These are phyloP conservation scores for Cichlasoma orientale DNA, from an alignment of 2,797 vertebrate genomes.

Conservation along the genomic window DNA sequence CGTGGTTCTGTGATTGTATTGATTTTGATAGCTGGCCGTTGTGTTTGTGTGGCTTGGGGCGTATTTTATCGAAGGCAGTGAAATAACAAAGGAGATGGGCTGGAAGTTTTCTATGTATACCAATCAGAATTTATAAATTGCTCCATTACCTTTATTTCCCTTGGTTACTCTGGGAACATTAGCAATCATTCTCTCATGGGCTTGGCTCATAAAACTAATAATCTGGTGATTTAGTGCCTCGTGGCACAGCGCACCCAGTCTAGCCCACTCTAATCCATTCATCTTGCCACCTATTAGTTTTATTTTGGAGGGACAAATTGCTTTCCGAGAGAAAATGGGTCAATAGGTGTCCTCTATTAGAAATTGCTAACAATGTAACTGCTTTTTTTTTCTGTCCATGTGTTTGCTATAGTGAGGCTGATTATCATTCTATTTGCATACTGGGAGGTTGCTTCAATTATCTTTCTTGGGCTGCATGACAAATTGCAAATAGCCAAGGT, in stretches of 20 bases:
- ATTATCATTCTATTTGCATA: slow-evolving; percentile 81
- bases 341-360: slow-evolving; percentile 84
- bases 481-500: slow-evolving; percentile 79
- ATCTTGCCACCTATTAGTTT: slow-evolving; percentile 87
- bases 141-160: slow-evolving; percentile 88
- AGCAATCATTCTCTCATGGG: slow-evolving; percentile 88
- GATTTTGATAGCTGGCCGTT: slow-evolving; percentile 78
- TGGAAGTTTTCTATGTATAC: slow-evolving; percentile 86
- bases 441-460: slow-evolving; percentile 80
- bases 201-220: slow-evolving; percentile 87
- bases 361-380: slow-evolving; percentile 80
- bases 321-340: slow-evolving; percentile 84
- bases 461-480: slow-evolving; percentile 76
- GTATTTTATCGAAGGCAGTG: slow-evolving; percentile 82
- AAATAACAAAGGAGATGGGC: slow-evolving; percentile 84
- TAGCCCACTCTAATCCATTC: slow-evolving; percentile 82
- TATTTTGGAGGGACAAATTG: slow-evolving; percentile 85
- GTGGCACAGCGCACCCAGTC: slow-evolving; percentile 78
- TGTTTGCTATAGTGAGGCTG: slow-evolving; percentile 63
- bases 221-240: slow-evolving; percentile 87
- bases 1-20: slow-evolving; percentile 77
- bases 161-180: slow-evolving; percentile 87
- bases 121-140: slow-evolving; percentile 90
- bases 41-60: slow-evolving; percentile 78
- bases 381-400: slow-evolving; percentile 59